phyloP scores from a whole-genome alignment of 2,113 vertebrate species.

The Scophthalmus maximus region DNA sequence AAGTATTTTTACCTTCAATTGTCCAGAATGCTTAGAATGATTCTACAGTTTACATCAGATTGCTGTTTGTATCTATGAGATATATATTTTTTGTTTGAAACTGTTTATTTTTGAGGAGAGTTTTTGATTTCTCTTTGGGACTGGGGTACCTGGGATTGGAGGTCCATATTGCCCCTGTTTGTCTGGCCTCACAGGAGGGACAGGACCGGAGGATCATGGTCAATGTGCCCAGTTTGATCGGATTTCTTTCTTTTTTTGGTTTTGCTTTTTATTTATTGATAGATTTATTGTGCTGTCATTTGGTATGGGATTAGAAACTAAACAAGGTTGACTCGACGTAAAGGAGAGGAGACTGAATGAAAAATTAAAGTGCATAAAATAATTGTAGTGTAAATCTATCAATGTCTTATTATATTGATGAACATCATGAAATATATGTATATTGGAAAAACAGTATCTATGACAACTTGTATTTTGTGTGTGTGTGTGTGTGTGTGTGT shows the following conservation, averaged over 20 bases:
- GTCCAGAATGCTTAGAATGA: constrained; percentile 72
- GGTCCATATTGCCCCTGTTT: constrained; percentile 71
- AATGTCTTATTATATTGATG: constrained; percentile 88
- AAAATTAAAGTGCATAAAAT: constrained; percentile 84
- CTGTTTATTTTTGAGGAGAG: constrained; percentile 66
- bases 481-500: no score
- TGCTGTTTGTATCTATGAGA: constrained; percentile 70
- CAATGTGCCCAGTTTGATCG: constrained; percentile 70
- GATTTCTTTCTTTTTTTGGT: constrained; percentile 34
- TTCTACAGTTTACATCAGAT: constrained; percentile 76
- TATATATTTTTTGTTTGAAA: constrained; percentile 74
- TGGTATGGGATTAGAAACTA: constrained; percentile 74
- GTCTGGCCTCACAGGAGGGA: constrained; percentile 83
- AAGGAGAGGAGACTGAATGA: constrained; percentile 78
- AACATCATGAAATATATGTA: constrained; percentile 88
- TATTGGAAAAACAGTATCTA: constrained; percentile 82
- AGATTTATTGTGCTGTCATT: constrained; percentile 78
- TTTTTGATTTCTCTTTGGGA: constrained; percentile 53
- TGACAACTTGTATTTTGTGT: constrained; percentile 75
- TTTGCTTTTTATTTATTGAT: constrained; percentile 73
- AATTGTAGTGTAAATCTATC: constrained; percentile 88
- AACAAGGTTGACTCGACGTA: constrained; percentile 73
- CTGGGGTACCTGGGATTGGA: constrained; percentile 34
- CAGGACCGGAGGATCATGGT: constrained; percentile 71
- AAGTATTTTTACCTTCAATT: constrained; percentile 69